Percentiles rank a stretch among this genome's conserved stretches.
phyloP scores from a whole-genome alignment of 2,797 vertebrate genomes.

The Xenops minutus region DNA sequence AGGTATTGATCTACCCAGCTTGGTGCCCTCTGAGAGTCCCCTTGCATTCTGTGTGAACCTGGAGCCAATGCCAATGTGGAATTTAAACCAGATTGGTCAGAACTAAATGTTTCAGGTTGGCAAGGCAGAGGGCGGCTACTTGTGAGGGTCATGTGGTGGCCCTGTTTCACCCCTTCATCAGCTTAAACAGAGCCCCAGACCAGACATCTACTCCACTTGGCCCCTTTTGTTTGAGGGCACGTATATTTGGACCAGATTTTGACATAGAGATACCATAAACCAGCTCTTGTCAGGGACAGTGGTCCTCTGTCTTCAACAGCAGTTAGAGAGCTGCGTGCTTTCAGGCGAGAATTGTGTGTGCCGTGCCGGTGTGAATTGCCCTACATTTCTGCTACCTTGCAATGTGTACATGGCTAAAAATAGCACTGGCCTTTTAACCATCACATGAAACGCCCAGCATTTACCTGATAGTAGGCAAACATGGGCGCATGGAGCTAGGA shows the following conservation, averaged over 20 bases:
- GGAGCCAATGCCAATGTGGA: rapidly evolving
- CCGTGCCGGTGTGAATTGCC: background rate
- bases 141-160: rapidly evolving
- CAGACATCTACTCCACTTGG: background rate
- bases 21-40: background rate
- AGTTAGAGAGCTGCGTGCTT: background rate
- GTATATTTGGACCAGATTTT: background rate
- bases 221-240: rapidly evolving
- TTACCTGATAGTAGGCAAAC: conserved; percentile 30
- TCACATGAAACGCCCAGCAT: background rate
- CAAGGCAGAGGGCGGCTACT: background rate
- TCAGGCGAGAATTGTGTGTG: background rate
- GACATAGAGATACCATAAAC: background rate
- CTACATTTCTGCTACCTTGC: conserved; percentile 32
- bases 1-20: background rate
- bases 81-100: background rate
- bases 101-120: background rate
- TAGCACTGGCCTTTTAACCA: background rate
- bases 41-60: background rate
- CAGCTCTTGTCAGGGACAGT: background rate
- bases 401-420: conserved; percentile 14
- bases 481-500: background rate
- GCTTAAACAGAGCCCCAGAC: background rate
- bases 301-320: background rate
- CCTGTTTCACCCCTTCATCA: background rate